Evolutionary conservation across 2,113 vertebrate genomes (phyloP).

Genomic region (Leuciscus idus): DNA sequence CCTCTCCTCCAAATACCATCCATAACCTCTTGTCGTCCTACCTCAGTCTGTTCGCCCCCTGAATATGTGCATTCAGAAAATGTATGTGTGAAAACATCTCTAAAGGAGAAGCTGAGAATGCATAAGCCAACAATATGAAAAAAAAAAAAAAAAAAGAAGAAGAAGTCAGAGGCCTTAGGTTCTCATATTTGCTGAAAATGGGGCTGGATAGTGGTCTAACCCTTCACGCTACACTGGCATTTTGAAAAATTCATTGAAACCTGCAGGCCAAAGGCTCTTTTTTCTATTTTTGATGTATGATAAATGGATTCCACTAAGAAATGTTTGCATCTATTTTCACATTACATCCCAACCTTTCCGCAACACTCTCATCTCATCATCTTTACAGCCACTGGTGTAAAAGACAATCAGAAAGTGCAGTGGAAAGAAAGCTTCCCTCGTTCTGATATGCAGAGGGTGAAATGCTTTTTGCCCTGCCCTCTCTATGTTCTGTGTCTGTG

Average conservation of each 20-base stretch:
- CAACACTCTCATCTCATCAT: slow-evolving; percentile 12
- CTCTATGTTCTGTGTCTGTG: background rate
- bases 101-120: slow-evolving; percentile 19
- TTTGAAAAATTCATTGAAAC: slow-evolving; percentile 33
- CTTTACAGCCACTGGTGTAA: background rate
- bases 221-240: slow-evolving; percentile 29
- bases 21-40: slow-evolving; percentile 25
- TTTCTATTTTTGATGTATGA: slow-evolving; percentile 34
- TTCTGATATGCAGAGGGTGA: background rate
- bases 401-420: slow-evolving; percentile 3
- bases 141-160: background rate
- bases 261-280: slow-evolving; percentile 11
- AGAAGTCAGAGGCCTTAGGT: background rate
- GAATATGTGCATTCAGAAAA: slow-evolving; percentile 18
- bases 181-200: slow-evolving; percentile 27
- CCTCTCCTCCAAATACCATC: slow-evolving; percentile 31
- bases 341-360: slow-evolving; percentile 19
- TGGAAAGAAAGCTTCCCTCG: background rate
- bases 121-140: slow-evolving; percentile 24
- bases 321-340: slow-evolving; percentile 20
- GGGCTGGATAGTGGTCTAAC: slow-evolving; percentile 5
- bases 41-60: background rate
- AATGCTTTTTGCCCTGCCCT: background rate
- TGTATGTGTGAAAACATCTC: slow-evolving; percentile 37
- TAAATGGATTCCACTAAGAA: slow-evolving; percentile 37